Evolutionary conservation across 2,888 invertebrate genomes (phyloP), one percentile per base, ranked within the genome.

Genomic region (Lasioglossum pauxillum): DNA sequence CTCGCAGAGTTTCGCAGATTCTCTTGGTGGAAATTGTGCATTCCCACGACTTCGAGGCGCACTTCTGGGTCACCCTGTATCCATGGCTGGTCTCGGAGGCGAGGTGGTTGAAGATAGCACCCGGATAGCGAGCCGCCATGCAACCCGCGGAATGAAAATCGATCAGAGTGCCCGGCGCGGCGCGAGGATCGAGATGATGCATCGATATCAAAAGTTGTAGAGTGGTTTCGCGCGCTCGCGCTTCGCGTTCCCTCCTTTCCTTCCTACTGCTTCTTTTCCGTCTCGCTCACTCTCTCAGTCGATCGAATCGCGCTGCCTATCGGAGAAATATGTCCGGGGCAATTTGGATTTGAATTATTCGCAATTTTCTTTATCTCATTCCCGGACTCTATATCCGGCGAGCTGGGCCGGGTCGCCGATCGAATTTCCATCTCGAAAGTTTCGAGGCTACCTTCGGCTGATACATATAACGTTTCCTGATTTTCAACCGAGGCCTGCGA

Each of bases 131-230:
- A 90, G 91, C 92, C 91, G 91, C 93, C 92, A 91, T 94, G 92
- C 93, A 94, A 94, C 90, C 92, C 93, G 92, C 92, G 94, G 93
- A 95, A 95, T 94, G 95, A 94, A 95, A 95, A 95, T 95, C 95
- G 95, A 95, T 95, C 94, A 94, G 92, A 91, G 92, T 92, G 91
- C 88, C 91, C 92, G 92, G 92, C 91, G 92, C 93, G 92, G 92
- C 91, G 92, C 93, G 92, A 93, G 93, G 92, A 94, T 94, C 93
- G 94, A 94, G 95, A 95, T 95, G 95, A 95, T 95, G 95, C 95
- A 94, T 95, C 94, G 95, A 95, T 95, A 95, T 95, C 93, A 94
- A 94, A 93, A 94, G 93, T 93, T 93, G 94, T 91, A 92, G 94
- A 94, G 94, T 94, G 93, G 93, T 94, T 94, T 94, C 93, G 91